phyloP scores from a whole-genome alignment of 2,888 invertebrate genomes.

The Molorchus minor region DNA sequence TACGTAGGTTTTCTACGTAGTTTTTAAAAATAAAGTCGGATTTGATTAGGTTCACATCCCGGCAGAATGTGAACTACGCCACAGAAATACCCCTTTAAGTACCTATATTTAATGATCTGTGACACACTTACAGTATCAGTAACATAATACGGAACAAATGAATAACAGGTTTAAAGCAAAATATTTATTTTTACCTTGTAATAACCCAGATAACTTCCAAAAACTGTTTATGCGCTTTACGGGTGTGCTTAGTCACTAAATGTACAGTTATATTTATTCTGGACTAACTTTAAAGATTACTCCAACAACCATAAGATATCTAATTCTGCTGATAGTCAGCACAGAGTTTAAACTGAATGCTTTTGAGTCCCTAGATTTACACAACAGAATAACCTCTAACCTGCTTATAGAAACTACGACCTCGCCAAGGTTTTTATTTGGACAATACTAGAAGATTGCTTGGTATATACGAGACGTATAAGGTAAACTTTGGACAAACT shows the following conservation, averaged over 20 bases:
- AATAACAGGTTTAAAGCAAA: too few species aligned
- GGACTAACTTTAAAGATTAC: conserved; percentile 2
- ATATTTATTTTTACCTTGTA: too few species aligned
- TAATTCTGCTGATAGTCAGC: not conserved
- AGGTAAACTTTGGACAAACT: not conserved
- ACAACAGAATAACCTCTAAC: conserved; percentile 9
- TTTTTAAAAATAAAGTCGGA: too few species aligned
- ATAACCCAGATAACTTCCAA: too few species aligned
- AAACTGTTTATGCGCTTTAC: too few species aligned
- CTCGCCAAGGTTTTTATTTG: conserved; percentile 1
- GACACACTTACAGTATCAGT: too few species aligned
- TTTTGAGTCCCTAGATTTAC: conserved; percentile 5
- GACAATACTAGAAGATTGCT: not conserved
- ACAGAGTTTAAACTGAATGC: conserved; percentile 2
- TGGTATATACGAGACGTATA: not conserved
- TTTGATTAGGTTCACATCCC: too few species aligned
- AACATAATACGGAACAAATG: too few species aligned
- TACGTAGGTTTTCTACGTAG: too few species aligned
- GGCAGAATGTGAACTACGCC: too few species aligned
- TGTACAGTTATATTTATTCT: conserved; percentile 3
- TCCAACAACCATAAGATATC: conserved; percentile 3
- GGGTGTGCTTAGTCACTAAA: not conserved
- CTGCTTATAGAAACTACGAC: conserved; percentile 7
- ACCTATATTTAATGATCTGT: too few species aligned
- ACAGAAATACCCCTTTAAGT: too few species aligned